These are phyloP conservation scores for Sylvicola cinctus DNA, from an alignment of 2,888 invertebrate genomes.

Conservation along the genomic window DNA sequence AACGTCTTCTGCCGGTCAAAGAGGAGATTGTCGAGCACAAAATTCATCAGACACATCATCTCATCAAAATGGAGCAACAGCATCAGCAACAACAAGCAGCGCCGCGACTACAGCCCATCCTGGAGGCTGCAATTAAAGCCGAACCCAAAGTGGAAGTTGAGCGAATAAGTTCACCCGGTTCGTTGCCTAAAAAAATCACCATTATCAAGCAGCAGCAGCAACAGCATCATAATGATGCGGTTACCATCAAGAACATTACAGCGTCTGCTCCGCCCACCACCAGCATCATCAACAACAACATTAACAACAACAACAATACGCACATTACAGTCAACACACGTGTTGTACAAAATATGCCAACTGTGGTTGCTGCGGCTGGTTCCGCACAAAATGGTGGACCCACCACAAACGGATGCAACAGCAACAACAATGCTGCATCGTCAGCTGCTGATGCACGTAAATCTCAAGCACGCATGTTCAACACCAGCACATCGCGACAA, in stretches of 20 bases:
- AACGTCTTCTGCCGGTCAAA: constrained; percentile 15
- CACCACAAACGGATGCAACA: no score
- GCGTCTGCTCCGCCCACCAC: no score
- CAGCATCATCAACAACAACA: constrained; percentile 11
- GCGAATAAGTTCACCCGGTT: constrained; percentile 38
- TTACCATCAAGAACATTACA: no score
- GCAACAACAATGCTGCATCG: no score
- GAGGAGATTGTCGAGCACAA: constrained; percentile 16
- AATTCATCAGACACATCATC: constrained; percentile 1
- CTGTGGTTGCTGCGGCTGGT: not conserved
- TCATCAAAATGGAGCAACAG: constrained; percentile 2
- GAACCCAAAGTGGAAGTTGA: constrained; percentile 66
- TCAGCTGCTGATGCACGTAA: not conserved
- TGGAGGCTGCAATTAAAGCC: constrained; percentile 72
- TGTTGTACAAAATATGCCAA: no score
- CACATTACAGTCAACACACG: no score
- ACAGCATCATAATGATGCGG: constrained; percentile 7
- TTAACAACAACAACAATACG: constrained; percentile 1
- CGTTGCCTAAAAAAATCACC: constrained; percentile 21
- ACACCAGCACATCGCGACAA: constrained; percentile 55
- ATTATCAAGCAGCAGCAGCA: constrained; percentile 11
- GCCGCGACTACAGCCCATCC: constrained; percentile 35
- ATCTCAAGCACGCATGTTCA: constrained; percentile 30
- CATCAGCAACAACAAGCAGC: constrained; percentile 1
- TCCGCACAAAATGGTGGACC: no score